Evolutionary conservation across 2,797 vertebrate genomes (phyloP).

Genomic region (Chloroceryle inda): DNA sequence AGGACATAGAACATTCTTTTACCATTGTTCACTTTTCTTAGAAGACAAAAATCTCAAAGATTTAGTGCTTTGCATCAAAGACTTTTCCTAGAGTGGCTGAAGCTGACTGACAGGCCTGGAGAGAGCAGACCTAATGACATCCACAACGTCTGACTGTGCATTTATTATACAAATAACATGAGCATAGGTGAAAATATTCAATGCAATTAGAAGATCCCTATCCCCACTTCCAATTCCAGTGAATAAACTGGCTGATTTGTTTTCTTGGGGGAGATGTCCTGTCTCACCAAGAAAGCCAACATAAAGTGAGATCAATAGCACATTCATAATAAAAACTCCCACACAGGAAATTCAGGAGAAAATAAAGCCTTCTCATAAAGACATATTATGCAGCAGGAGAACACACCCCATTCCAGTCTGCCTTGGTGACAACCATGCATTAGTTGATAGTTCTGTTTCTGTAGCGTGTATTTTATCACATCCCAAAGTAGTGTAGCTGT

Average conservation of each 20-base stretch:
- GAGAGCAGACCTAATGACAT: neutral
- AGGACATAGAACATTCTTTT: neutral
- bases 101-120: neutral
- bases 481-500: neutral
- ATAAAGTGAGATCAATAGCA: neutral
- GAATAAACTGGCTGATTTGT: neutral
- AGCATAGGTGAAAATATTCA: neutral
- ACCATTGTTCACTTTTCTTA: neutral
- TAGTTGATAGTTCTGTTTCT: neutral
- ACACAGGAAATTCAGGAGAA: neutral
- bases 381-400: neutral
- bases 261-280: neutral
- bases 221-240: neutral
- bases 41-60: neutral
- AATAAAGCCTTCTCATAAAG: neutral
- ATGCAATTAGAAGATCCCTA: neutral
- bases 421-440: neutral
- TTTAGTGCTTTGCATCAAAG: neutral
- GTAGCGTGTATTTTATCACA: neutral
- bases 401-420: neutral
- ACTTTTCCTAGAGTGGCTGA: neutral
- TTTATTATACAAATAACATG: neutral
- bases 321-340: neutral
- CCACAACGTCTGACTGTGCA: neutral
- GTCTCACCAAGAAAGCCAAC: neutral